phyloP scores from a whole-genome alignment of 2,888 invertebrate genomes.

The Hetaerina titia region DNA sequence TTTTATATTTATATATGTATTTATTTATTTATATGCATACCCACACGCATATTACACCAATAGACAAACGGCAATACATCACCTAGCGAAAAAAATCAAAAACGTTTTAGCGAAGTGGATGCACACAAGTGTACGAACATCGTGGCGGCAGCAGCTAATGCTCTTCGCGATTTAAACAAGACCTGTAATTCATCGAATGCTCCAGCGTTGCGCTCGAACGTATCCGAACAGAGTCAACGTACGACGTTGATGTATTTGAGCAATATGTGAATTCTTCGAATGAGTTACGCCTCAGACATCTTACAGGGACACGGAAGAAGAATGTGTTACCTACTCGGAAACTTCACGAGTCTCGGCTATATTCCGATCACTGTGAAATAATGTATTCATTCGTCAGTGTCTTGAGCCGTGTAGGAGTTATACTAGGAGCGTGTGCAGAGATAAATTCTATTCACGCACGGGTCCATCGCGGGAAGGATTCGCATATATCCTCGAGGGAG shows the following conservation, averaged over 20 bases:
- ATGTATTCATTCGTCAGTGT: not conserved
- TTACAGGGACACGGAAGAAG: not conserved
- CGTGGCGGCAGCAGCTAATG: not conserved
- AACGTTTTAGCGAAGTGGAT: not conserved
- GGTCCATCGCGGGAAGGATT: not conserved
- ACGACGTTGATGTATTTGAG: not conserved
- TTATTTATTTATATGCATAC: no score
- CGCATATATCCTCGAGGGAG: not conserved
- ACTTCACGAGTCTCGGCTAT: not conserved
- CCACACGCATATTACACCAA: no score
- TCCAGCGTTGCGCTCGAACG: not conserved
- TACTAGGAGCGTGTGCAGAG: not conserved
- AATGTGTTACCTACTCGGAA: not conserved
- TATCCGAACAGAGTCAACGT: not conserved
- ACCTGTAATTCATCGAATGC: not conserved
- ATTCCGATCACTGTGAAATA: slow-evolving; percentile 12
- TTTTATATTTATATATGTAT: no score
- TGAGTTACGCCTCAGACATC: not conserved
- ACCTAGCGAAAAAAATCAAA: no score
- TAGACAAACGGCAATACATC: no score
- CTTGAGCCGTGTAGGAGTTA: not conserved
- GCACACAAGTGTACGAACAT: not conserved
- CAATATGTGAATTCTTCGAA: not conserved
- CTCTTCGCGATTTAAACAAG: not conserved
- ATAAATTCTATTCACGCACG: not conserved